Percentiles rank a stretch among this genome's conserved stretches.
Evolutionary conservation across 1,140 invertebrate species (phyloP).

Genomic region (Drosophila lini): DNA sequence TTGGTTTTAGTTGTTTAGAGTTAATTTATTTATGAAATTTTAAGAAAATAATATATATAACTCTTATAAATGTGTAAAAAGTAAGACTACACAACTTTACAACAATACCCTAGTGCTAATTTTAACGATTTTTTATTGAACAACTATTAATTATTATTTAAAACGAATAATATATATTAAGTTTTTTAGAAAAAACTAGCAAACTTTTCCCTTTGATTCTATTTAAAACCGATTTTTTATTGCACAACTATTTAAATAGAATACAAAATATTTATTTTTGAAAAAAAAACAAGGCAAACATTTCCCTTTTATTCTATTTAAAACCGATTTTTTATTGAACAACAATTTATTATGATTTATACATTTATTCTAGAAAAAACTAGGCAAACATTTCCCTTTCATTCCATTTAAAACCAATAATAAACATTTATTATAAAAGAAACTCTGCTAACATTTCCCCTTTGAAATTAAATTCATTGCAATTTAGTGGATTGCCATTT

Average conservation of each 20-base stretch:
- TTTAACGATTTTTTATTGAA: neutral
- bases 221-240: too few relatives aligned
- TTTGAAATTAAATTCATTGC: neutral
- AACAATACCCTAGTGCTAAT: too few relatives aligned
- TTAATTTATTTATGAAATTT: neutral
- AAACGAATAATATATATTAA: neutral
- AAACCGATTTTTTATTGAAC: too few relatives aligned
- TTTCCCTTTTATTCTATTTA: too few relatives aligned
- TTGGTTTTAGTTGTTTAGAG: neutral
- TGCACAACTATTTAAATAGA: neutral
- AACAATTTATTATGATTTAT: too few relatives aligned
- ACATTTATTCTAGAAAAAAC: too few relatives aligned
- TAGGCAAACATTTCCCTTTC: too few relatives aligned
- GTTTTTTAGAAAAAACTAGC: too few relatives aligned
- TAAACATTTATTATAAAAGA: neutral
- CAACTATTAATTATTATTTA: neutral
- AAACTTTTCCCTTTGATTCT: too few relatives aligned
- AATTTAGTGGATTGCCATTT: neutral
- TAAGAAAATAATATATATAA: neutral
- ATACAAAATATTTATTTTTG: too few relatives aligned
- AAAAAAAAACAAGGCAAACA: too few relatives aligned
- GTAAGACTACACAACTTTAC: too few relatives aligned
- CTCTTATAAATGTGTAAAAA: neutral
- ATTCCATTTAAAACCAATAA: neutral
- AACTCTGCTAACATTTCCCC: neutral